phyloP scores from a whole-genome alignment of 2,113 vertebrate species.

The Dasyornis broadbenti region DNA sequence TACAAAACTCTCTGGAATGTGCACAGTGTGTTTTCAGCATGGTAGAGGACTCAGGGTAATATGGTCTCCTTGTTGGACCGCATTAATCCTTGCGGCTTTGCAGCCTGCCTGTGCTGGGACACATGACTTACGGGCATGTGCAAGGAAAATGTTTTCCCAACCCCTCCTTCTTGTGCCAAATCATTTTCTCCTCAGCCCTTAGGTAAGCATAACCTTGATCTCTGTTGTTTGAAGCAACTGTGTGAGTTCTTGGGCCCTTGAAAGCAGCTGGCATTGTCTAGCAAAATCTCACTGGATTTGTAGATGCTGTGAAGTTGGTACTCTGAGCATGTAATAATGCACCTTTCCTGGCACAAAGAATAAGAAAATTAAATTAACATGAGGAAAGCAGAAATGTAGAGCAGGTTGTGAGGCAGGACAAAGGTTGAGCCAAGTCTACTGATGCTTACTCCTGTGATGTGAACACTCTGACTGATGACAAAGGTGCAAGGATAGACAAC shows the following conservation, averaged over 20 bases:
- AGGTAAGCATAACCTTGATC: background rate
- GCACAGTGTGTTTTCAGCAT: accelerated
- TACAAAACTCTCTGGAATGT: background rate
- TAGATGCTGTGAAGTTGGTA: background rate
- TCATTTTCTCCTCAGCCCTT: background rate
- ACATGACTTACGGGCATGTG: background rate
- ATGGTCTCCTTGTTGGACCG: background rate
- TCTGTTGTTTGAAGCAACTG: background rate
- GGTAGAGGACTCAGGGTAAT: accelerated
- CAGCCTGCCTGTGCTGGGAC: background rate
- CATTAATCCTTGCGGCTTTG: background rate
- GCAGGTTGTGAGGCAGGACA: accelerated
- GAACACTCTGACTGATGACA: background rate
- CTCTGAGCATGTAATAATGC: background rate
- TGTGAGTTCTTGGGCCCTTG: background rate
- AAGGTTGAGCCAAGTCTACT: background rate
- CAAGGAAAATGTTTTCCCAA: background rate
- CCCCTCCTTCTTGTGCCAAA: background rate
- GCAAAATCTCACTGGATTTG: background rate
- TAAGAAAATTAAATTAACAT: background rate
- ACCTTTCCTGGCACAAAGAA: background rate
- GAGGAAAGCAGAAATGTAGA: background rate
- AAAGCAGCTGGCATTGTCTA: background rate
- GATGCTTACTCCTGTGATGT: background rate
- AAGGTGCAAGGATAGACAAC: background rate